Evolutionary conservation across 2,888 invertebrate genomes (phyloP).

Genomic region (Macrosoma leucophasiata): DNA sequence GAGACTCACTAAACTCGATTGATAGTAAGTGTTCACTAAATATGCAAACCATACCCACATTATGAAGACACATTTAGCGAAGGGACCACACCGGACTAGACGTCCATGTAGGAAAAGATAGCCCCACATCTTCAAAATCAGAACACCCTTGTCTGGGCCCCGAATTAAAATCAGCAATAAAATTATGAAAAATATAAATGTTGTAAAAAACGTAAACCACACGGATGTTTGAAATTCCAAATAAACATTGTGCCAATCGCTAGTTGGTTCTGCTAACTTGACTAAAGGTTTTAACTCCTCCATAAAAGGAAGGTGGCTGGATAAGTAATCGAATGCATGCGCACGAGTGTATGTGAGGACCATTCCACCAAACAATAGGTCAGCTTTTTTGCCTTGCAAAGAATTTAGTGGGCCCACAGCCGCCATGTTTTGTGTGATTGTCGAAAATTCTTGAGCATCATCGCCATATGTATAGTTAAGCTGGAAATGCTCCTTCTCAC

Average conservation of each 20-base stretch:
- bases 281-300: slow-evolving; percentile 42
- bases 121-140: slow-evolving; percentile 34
- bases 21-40: slow-evolving; percentile 38
- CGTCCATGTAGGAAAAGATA: slow-evolving; percentile 34
- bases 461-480: slow-evolving; percentile 32
- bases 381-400: slow-evolving; percentile 28
- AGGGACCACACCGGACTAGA: too few species aligned
- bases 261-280: slow-evolving; percentile 29
- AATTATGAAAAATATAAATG: slow-evolving; percentile 29
- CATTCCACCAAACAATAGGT: slow-evolving; percentile 31
- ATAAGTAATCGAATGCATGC: slow-evolving; percentile 33
- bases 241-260: slow-evolving; percentile 36
- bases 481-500: slow-evolving; percentile 36
- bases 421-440: slow-evolving; percentile 22
- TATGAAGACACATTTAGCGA: slow-evolving; percentile 27
- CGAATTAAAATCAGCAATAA: slow-evolving; percentile 27
- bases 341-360: slow-evolving; percentile 29
- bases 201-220: slow-evolving; percentile 34
- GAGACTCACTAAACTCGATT: slow-evolving; percentile 38
- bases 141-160: slow-evolving; percentile 28
- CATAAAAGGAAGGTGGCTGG: slow-evolving; percentile 32
- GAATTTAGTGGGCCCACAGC: slow-evolving; percentile 32
- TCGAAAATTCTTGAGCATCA: slow-evolving; percentile 24
- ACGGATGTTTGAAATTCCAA: slow-evolving; percentile 34
- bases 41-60: slow-evolving; percentile 44